Evolutionary conservation across 1,140 invertebrate genomes (phyloP).

Genomic region (Stegodyphus mimosarum): DNA sequence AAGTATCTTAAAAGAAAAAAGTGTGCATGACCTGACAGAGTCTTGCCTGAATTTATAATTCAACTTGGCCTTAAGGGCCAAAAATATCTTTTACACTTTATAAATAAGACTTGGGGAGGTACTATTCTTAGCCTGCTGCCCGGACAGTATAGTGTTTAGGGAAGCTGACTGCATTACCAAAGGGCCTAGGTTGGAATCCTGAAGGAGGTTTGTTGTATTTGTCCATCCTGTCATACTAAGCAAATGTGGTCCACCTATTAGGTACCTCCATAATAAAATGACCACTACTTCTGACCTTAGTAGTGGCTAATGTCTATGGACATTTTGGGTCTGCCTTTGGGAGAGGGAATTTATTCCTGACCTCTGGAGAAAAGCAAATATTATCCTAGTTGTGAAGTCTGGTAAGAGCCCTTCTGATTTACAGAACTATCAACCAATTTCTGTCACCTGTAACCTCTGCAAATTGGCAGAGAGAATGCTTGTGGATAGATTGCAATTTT

Average conservation of each 20-base stretch:
- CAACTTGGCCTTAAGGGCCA: not conserved
- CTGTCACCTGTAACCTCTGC: not conserved
- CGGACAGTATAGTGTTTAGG: no score
- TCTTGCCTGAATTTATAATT: not conserved
- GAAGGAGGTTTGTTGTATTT: no score
- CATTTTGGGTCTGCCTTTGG: no score
- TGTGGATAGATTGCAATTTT: not conserved
- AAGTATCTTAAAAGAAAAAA: not conserved
- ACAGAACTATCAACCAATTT: constrained; percentile 4
- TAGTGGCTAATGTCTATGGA: no score
- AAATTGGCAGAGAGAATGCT: not conserved
- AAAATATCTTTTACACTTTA: not conserved
- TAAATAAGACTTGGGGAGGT: not conserved
- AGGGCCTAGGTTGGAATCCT: no score
- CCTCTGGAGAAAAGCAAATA: not conserved
- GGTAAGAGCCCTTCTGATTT: not conserved
- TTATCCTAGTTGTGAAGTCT: not conserved
- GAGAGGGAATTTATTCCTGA: no score
- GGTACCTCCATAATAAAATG: no score
- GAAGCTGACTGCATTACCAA: no score
- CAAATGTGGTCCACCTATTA: no score
- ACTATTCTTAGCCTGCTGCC: not conserved
- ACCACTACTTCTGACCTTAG: no score
- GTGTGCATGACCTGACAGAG: not conserved
- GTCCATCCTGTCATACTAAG: no score